Evolutionary conservation across 64 coral and sea anemone genomes (phyloP).

Genomic region (Catalaphyllia jardinei): DNA sequence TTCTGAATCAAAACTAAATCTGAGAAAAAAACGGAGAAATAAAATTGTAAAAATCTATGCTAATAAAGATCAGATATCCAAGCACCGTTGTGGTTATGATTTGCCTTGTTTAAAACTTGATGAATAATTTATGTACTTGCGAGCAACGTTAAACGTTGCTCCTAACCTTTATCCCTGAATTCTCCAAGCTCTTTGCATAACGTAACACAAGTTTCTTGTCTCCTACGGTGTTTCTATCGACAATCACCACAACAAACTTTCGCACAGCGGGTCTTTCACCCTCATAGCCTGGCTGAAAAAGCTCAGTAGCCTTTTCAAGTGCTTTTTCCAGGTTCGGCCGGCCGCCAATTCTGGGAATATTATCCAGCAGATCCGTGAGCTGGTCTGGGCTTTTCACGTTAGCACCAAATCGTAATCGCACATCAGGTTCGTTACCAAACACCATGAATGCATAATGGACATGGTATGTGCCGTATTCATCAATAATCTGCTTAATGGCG

Average conservation of each 20-base stretch:
- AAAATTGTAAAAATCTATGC: too few relatives aligned
- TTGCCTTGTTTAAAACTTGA: too few relatives aligned
- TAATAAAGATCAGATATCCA: too few relatives aligned
- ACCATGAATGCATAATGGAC: slow-evolving; percentile 58
- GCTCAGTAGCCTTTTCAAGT: slow-evolving; percentile 13
- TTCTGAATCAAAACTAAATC: too few relatives aligned
- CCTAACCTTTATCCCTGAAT: slow-evolving; percentile 29
- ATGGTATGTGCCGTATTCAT: slow-evolving; percentile 36
- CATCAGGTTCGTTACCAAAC: slow-evolving; percentile 21
- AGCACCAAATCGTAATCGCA: slow-evolving; percentile 10
- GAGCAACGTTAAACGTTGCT: background rate
- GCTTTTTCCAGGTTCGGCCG: slow-evolving; percentile 44
- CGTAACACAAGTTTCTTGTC: slow-evolving; percentile 27
- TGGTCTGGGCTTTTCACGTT: slow-evolving; percentile 3
- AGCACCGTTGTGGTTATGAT: too few relatives aligned
- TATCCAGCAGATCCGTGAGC: background rate
- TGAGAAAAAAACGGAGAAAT: too few relatives aligned
- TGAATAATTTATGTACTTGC: too few relatives aligned
- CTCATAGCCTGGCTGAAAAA: slow-evolving; percentile 26
- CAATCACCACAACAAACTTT: slow-evolving; percentile 54
- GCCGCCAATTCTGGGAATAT: background rate
- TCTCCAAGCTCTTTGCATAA: slow-evolving; percentile 29
- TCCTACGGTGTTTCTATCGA: slow-evolving; percentile 38
- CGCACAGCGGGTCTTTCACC: slow-evolving; percentile 14
- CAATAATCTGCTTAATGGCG: slow-evolving; percentile 42